Base-by-base conservation (phyloP, 2,113 vertebrate genomes). In the Halcyon malimbica region DNA sequence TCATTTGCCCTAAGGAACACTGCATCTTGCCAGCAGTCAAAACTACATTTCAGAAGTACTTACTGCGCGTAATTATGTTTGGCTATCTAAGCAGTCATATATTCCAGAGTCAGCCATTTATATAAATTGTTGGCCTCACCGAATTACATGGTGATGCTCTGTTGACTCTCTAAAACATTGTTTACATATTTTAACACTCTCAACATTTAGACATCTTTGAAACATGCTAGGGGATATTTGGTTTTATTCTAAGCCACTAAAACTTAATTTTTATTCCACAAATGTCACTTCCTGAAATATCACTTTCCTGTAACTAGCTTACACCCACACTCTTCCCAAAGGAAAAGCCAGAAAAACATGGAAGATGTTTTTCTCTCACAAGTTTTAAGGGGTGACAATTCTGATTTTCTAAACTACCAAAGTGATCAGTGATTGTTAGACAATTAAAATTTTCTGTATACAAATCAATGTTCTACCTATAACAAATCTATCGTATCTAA, bases 241-340 rank as follows among this genome's bases (percentile, higher is more conserved):
- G 42, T 74, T 77, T 73, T 85, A 42, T 69, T 76, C 87, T 85
- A 93, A 93, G 46, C 35, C 65, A 80, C 50, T 19, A 77, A 41
- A 39, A 51, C 77, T 69, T 81, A 23, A 78, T 87, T 74, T 86
- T 83, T 91, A 83, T 77, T 93, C 59, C 79, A 89, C 59, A 77
- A 94, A 93, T 86, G 76, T 88, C 75, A 92, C 60, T 80, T 94
- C 81, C 90, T 93, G 90, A 96, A 96, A 88, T 73, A 86, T 20
- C 65, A 59, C 73, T 48, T 71, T 62, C 26, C 75, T 37, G 77
- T 78, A 85, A 94, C 64, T 89, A 93, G 62, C n/a, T 73, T 53
- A 85, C 68, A 42, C 87, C 79, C 85, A 92, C 84, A 18, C 31
- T 74, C 24, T 26, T 78, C 54, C 78, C 42, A 53, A 69, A 84